These are phyloP conservation scores for Carettochelys insculpta DNA, from an alignment of 2,113 vertebrate genomes.

Conservation along the genomic window DNA sequence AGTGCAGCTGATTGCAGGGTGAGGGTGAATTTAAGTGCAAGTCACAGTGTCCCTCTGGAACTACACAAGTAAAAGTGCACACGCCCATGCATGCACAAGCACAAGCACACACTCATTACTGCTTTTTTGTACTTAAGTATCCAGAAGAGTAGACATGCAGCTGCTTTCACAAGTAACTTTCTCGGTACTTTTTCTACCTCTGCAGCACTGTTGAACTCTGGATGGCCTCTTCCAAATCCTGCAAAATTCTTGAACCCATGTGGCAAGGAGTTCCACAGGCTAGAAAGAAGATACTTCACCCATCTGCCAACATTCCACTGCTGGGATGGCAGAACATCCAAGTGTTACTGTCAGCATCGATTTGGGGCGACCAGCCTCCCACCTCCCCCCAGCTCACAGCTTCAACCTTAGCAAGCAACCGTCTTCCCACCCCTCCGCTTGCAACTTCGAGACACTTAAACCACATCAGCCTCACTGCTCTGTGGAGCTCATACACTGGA, in stretches of 20 bases:
- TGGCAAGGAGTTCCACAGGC: neutral
- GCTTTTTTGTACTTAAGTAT: no score
- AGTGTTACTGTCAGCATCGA: neutral
- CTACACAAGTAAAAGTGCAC: no score
- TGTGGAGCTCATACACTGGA: neutral
- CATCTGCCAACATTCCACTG: neutral
- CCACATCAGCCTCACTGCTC: neutral
- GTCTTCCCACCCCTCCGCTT: neutral
- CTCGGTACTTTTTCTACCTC: no score
- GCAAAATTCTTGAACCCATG: neutral
- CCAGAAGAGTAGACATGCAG: no score
- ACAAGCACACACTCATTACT: no score
- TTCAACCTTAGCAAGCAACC: neutral
- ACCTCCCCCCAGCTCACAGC: neutral
- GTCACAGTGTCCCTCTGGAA: no score
- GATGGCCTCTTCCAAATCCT: neutral
- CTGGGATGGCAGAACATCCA: neutral
- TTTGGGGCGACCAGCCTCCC: neutral
- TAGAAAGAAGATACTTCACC: neutral
- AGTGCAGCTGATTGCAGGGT: no score
- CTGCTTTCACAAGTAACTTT: no score
- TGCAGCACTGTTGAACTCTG: neutral
- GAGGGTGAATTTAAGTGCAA: no score
- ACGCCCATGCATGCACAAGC: no score
- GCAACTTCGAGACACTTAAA: neutral